Evolutionary conservation across 2,113 vertebrate genomes (phyloP), one percentile per base, ranked within the genome.

Genomic region (Charina bottae): DNA sequence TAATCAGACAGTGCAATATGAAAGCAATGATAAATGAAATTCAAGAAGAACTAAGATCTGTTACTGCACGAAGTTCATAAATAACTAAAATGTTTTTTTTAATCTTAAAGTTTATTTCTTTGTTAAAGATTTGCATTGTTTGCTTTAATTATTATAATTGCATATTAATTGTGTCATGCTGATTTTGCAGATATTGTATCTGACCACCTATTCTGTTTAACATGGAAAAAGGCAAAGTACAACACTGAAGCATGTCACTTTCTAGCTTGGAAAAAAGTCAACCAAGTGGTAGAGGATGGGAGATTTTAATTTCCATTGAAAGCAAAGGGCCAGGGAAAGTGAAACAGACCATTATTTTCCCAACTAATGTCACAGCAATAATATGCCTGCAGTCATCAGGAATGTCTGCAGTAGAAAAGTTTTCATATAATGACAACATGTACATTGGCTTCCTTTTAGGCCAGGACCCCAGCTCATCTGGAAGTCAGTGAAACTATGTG

Each of bases 1-100:
- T 97, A 95, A 97, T 97, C 97, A 97, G 96, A 97, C 92, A n/a
- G 28, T 95, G 89, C 93, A 97, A 96, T 85, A 93, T 4, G 78
- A 94, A 0, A 0, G 88, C 37, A 93, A 94, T 92, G 94, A 93
- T 96, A 95, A 94, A 96, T 96, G 97, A 84, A 72, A 93, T 1
- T 83, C 2, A 90, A 83, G 3, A 93, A 87, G 42, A 90, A 93
- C 85, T 15, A 15, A 64, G 72, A 17, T 60, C 85, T 92, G 87
- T 12, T 1, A 64, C 55, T 64, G 72, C 83, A 60, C 92, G 89
- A 58, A 46, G 21, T 58, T 58, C 83, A 64, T 62, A 93, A 93
- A 94, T 68, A 92, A 94, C 0, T 85, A 62, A 93, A 84, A 21
- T 90, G 42, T 87, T 87, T 92, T 59, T 19, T 37, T 11, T 10